phyloP scores from a whole-genome alignment of 2,113 vertebrate genomes.

The Girardinichthys multiradiatus region DNA sequence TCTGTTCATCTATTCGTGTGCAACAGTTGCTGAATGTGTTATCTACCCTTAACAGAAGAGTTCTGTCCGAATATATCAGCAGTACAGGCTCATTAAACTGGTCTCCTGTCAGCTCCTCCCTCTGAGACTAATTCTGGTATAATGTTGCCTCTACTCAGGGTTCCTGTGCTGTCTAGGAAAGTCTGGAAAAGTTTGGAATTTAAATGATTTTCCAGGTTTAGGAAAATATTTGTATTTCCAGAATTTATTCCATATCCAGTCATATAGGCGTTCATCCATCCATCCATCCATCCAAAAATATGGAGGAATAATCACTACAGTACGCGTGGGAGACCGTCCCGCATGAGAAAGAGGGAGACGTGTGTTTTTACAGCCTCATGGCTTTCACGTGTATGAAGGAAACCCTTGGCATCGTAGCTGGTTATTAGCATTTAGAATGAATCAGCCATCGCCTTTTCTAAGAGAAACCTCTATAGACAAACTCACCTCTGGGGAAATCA shows the following conservation, averaged over 20 bases:
- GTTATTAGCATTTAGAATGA: constrained; percentile 67
- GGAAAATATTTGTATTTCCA: no score
- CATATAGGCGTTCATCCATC: not conserved
- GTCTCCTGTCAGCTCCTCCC: constrained; percentile 42
- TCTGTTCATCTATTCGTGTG: no score
- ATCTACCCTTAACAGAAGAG: no score
- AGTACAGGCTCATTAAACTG: constrained; percentile 54
- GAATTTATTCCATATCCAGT: not conserved
- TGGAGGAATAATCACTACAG: not conserved
- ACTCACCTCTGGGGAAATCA: constrained; percentile 67
- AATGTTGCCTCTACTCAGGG: not conserved
- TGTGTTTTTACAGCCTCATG: not conserved
- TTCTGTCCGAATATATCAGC: constrained; percentile 24
- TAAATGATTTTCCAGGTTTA: not conserved
- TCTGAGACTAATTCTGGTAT: constrained; percentile 10
- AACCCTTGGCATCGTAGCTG: constrained; percentile 17
- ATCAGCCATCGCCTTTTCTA: constrained; percentile 42
- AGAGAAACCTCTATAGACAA: constrained; percentile 45
- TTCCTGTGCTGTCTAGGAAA: not conserved
- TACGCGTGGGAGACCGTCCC: constrained; percentile 16
- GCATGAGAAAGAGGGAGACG: not conserved
- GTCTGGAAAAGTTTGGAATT: no score
- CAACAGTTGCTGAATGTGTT: no score
- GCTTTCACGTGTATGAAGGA: constrained; percentile 4
- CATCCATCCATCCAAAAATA: not conserved